These are phyloP conservation scores for Pteronura brasiliensis DNA, from an alignment of 2,113 vertebrate genomes.

Conservation along the genomic window DNA sequence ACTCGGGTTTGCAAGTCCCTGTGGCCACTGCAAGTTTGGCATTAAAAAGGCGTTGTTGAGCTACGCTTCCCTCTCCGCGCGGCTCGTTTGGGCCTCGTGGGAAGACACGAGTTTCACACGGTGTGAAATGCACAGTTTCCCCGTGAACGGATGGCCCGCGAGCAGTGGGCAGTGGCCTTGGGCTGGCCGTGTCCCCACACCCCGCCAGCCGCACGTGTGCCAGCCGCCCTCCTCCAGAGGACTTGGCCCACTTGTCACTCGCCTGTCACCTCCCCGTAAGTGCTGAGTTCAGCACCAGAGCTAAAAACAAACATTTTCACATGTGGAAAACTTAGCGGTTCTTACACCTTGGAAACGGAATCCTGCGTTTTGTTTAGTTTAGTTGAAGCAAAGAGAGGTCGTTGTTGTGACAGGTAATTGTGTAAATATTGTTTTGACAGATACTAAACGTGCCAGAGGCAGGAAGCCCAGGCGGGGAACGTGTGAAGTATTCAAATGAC, in stretches of 20 bases:
- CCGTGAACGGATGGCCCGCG: neutral
- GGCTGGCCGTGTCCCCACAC: neutral
- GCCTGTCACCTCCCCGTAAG: neutral
- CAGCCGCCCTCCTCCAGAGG: neutral
- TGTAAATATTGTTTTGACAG: conserved; percentile 67
- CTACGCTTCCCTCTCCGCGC: neutral
- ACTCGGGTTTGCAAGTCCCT: rapidly evolving
- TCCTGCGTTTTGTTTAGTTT: neutral
- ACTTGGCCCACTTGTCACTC: neutral
- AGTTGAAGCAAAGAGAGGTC: conserved; percentile 30
- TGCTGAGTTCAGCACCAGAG: conserved; percentile 46
- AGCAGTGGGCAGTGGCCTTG: too few relatives aligned
- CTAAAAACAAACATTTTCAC: conserved; percentile 33
- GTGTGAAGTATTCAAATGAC: conserved; percentile 15
- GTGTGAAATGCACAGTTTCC: neutral
- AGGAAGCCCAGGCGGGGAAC: neutral
- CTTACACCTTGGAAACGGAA: neutral
- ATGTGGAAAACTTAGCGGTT: neutral
- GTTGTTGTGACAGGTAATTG: conserved; percentile 69
- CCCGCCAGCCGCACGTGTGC: neutral
- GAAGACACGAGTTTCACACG: neutral
- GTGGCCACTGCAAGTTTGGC: neutral
- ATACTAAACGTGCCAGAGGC: conserved; percentile 50
- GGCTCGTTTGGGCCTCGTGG: too few relatives aligned
- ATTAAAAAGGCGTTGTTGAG: too few relatives aligned